Base-by-base conservation (phyloP, 2,888 invertebrate species). In the Proisotoma minuta region DNA sequence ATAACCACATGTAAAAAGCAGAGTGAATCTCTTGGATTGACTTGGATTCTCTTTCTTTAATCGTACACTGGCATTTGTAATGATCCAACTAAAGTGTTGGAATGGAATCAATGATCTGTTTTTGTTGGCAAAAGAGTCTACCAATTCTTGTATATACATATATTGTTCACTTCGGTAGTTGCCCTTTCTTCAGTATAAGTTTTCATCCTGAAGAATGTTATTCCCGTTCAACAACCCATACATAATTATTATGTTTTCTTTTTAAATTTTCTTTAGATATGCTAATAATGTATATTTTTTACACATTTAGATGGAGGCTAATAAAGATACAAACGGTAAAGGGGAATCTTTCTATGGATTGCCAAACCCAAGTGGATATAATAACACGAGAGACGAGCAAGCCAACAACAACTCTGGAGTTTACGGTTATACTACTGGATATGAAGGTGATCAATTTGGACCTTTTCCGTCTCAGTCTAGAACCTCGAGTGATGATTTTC, bases 281-380 rank as follows among this genome's bases (percentile, higher is more conserved):
- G n/a, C n/a, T n/a, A n/a, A 34, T 10, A 43, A 43, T 49, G 18
- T 43, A 43, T 43, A 43, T 15, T 50, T 40, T 50, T 39, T 29
- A 4, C 28, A 12, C 22, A 58, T 54, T 50, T 58, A 39, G 63
- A 65, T 20, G 65, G 60, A 26, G 54, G 34, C 15, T n/a, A n/a
- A n/a, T n/a, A n/a, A n/a, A n/a, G 73, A 73, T 43, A 68, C 60
- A 52, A 71, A 70, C 60, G 84, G 85, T 75, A 85, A 85, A 20
- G 87, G 87, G 70, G 87, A 87, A 75, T 87, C 87, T 0, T 87
- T 87, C 27, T 87, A 87, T 71, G 87, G 87, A 0, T 88, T 88
- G 87, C 75, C 88, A 88, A 75, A 87, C 57, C 34, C 63, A 63
- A 57, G 62, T 68, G 47, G 59, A 39, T 4, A 22, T n/a, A n/a